A percentile compares a stretch with the other conserved stretches of the same genome.
These are phyloP conservation scores for Vicugna pacos DNA, from an alignment of 2,113 vertebrate species.

Conservation along the genomic window DNA sequence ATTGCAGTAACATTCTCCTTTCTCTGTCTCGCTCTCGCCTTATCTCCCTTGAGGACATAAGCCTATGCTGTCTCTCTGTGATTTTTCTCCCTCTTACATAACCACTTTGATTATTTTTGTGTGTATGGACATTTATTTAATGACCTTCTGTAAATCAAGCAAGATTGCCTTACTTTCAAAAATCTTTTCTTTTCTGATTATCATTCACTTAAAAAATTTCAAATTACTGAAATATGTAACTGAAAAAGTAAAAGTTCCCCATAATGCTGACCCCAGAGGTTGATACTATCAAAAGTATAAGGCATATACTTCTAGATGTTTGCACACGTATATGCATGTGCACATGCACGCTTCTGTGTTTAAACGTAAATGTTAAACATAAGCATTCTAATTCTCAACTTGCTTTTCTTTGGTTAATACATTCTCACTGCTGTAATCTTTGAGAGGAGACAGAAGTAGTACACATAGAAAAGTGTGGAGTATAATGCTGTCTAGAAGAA, in stretches of 20 bases:
- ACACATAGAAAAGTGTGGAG: neutral
- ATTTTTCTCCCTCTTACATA: conserved; percentile 9
- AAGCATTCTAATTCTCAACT: neutral
- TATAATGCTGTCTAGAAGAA: neutral
- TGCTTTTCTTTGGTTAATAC: conserved; percentile 6
- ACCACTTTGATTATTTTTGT: neutral
- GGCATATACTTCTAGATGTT: neutral
- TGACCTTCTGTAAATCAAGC: conserved; percentile 32
- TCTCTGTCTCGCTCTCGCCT: neutral
- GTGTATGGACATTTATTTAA: conserved; percentile 10
- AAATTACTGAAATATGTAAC: neutral
- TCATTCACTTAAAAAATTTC: neutral
- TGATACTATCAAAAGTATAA: conserved; percentile 10
- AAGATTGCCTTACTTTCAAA: conserved; percentile 43
- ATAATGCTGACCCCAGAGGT: neutral
- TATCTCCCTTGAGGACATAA: neutral
- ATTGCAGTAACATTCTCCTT: neutral
- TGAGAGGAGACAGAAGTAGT: neutral
- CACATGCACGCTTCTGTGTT: neutral
- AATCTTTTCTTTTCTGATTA: neutral
- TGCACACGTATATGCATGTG: neutral
- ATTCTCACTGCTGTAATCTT: neutral
- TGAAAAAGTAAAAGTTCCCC: neutral
- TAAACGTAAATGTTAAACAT: neutral
- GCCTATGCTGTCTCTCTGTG: neutral